Conservation (phyloP, 2,797 vertebrate species). For the Platalea minor region DNA sequence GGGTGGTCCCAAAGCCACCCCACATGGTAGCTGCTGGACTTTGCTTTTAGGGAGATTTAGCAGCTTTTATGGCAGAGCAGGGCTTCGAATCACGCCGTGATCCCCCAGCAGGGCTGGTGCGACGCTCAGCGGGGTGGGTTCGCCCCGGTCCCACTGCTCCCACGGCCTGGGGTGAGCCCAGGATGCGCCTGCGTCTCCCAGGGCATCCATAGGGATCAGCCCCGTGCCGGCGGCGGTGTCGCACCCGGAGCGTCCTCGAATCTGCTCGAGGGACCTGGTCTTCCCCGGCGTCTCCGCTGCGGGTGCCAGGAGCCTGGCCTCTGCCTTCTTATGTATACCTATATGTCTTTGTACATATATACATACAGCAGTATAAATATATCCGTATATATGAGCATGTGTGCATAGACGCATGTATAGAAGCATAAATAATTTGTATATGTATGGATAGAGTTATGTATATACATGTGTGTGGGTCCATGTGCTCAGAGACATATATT, state of each 20-base stretch:
- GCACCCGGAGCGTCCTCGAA: not conserved
- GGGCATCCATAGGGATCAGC: not conserved
- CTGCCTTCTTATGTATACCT: not conserved
- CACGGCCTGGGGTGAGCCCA: fast-evolving
- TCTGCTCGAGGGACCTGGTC: not conserved
- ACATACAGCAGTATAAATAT: not conserved
- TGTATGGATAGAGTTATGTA: not conserved
- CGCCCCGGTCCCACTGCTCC: not conserved
- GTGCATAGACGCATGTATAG: not conserved
- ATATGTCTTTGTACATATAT: not conserved
- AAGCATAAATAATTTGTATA: not conserved
- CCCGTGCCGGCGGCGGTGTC: not conserved
- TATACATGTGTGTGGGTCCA: not conserved
- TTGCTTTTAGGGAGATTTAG: not conserved
- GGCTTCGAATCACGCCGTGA: not conserved
- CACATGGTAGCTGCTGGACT: not conserved
- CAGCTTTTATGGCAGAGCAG: fast-evolving
- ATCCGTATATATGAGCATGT: not conserved
- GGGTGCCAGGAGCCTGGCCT: not conserved
- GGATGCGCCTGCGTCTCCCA: not conserved
- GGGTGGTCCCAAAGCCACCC: not conserved
- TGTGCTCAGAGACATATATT: not conserved
- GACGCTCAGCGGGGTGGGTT: not conserved
- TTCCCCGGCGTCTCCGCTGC: not conserved
- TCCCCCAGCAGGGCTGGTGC: not conserved